Evolutionary conservation across 2,797 vertebrate species (phyloP), one percentile per base, ranked within the genome.

Genomic region (Gymnothorax javanicus): DNA sequence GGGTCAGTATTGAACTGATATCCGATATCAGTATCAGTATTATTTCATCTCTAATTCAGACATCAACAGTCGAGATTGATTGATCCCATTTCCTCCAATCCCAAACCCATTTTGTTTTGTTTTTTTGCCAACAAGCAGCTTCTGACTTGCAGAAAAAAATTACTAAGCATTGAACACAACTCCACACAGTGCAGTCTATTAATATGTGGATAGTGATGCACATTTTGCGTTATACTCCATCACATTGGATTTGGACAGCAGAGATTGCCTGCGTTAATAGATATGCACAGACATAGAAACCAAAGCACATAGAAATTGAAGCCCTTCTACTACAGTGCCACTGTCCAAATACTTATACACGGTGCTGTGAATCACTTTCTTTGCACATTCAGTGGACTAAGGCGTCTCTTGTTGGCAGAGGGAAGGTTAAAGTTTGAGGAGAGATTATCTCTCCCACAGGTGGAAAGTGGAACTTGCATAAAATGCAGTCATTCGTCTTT

Each of bases 401-500:
- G 20, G 17, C 56, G 12, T 1, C 6, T 58, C 57, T 50, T n/a
- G 33, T 64, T 56, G 81, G 57, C 57, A 83, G 81, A n/a, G 56
- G 67, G 50, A 27, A n/a, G 7, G 81, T 86, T 88, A 83, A 33
- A 50, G 56, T 71, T 90, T 73, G 73, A 60, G 62, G 50, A 77
- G 50, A 52, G 82, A 79, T 88, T 58, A 84, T 58, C 64, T 75
- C 88, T 93, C 92, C 92, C 92, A 67, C 73, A 93, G 92, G 92
- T 91, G 92, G 75, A 92, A 90, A 87, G 84, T 89, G 73, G 88
- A 91, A 88, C 83, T 93, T 90, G 91, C 86, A 89, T 94, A 84
- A 86, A 56, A 94, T 94, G 92, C 91, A 91, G 82, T 91, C 92
- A 94, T 95, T 95, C 91, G 92, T 95, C 95, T 96, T 94, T 94